These are phyloP conservation scores for Spisula solida DNA, from an alignment of 2,888 invertebrate species.

Conservation along the genomic window DNA sequence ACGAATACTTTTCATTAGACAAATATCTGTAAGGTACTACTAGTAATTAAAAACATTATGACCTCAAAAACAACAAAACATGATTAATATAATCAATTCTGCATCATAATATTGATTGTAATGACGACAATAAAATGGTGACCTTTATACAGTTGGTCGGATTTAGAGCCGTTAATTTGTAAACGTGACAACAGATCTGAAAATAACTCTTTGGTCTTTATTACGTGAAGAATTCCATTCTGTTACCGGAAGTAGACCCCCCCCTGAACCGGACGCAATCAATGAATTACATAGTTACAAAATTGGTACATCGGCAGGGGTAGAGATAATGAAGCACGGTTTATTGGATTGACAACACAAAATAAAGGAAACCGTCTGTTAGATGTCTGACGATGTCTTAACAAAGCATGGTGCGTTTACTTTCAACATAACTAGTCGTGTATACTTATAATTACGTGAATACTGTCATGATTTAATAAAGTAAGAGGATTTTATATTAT, in stretches of 20 bases:
- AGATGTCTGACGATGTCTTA: neutral
- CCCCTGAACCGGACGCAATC: neutral
- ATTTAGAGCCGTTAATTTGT: neutral
- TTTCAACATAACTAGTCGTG: neutral
- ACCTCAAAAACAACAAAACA: neutral
- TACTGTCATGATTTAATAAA: too few species aligned
- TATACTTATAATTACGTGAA: too few species aligned
- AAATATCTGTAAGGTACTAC: too few species aligned
- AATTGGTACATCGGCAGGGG: neutral
- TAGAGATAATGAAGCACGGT: neutral
- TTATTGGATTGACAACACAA: neutral
- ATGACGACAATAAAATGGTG: too few species aligned
- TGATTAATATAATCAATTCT: neutral
- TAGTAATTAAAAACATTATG: neutral
- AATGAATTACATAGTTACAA: neutral
- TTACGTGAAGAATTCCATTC: neutral
- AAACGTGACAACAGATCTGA: neutral
- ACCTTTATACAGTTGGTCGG: neutral
- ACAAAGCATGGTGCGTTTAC: neutral
- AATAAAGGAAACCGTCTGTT: neutral
- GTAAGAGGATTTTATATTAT: too few species aligned
- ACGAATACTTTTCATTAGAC: too few species aligned
- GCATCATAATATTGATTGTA: too few species aligned
- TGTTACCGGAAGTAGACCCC: neutral
- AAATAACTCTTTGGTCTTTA: neutral